Conservation (phyloP, 2,888 invertebrate species). For the Podotricha telesiphe region DNA sequence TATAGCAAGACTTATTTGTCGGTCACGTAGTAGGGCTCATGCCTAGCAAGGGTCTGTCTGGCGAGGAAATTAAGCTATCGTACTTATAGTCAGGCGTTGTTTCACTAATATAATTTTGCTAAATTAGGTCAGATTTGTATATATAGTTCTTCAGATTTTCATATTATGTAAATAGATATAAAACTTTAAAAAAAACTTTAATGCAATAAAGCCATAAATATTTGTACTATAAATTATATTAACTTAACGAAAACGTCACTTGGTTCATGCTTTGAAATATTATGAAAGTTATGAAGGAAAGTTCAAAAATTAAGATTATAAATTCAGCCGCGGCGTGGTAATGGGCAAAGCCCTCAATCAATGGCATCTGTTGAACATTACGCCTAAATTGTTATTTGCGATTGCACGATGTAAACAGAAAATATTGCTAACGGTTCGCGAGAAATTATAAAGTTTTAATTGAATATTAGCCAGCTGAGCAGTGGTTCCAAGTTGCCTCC, state of each 20-base stretch:
- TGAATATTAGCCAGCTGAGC: slow-evolving; percentile 75
- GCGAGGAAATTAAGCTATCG: too few relatives aligned
- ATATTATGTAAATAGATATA: too few relatives aligned
- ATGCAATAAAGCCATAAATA: background rate
- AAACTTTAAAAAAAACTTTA: too few relatives aligned
- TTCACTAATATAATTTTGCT: too few relatives aligned
- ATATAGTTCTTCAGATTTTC: too few relatives aligned
- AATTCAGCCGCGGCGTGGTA: slow-evolving; percentile 23
- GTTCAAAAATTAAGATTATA: slow-evolving; percentile 26
- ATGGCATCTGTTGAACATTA: slow-evolving; percentile 39
- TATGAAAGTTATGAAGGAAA: slow-evolving; percentile 23
- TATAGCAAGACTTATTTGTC: too few relatives aligned
- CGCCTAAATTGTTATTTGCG: slow-evolving; percentile 41
- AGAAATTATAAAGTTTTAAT: slow-evolving; percentile 78
- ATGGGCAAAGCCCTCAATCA: slow-evolving; percentile 35
- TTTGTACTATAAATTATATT: slow-evolving; percentile 15
- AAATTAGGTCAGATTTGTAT: too few relatives aligned
- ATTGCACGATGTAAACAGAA: slow-evolving; percentile 57
- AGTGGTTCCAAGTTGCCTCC: slow-evolving; percentile 59
- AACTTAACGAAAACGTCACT: slow-evolving; percentile 5
- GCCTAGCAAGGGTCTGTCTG: too few relatives aligned
- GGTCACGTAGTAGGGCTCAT: too few relatives aligned
- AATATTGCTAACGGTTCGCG: slow-evolving; percentile 63
- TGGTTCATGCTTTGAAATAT: slow-evolving; percentile 12
- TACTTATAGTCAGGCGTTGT: too few relatives aligned